Percentiles rank a stretch among this genome's conserved stretches.
Conservation (phyloP, 2,113 vertebrate genomes). For the Sylvietta virens region DNA sequence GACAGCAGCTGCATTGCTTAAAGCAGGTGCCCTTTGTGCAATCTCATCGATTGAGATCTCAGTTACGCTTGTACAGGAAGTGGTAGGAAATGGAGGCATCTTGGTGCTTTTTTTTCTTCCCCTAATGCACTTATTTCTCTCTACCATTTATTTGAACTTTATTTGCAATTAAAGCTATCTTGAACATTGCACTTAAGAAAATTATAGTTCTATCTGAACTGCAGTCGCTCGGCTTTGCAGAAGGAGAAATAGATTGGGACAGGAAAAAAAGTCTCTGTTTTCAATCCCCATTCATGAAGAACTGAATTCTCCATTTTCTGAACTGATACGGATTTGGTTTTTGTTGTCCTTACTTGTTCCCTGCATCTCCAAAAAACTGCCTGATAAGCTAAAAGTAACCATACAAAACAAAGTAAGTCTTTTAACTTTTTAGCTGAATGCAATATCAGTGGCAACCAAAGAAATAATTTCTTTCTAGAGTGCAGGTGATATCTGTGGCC, state of each 20-base stretch:
- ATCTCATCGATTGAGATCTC: not conserved
- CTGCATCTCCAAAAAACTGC: not conserved
- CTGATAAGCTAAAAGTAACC: not conserved
- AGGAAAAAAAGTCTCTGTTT: not conserved
- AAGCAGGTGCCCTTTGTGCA: not conserved
- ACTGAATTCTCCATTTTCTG: not conserved
- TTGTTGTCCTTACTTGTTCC: not conserved
- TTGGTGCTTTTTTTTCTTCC: not conserved
- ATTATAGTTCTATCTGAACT: not conserved
- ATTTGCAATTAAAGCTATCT: not conserved
- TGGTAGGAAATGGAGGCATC: slow-evolving; percentile 6
- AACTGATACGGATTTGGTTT: not conserved
- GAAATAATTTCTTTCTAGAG: not conserved
- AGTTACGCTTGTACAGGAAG: not conserved
- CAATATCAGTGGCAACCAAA: not conserved
- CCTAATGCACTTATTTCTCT: not conserved
- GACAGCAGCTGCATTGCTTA: not conserved
- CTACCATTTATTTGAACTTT: not conserved
- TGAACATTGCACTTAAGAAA: not conserved
- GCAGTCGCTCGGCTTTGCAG: not conserved
- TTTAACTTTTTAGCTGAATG: not conserved
- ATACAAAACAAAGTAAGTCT: not conserved
- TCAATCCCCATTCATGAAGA: not conserved
- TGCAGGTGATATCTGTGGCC: not conserved
- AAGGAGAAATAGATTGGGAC: not conserved